A percentile compares a stretch with the other conserved stretches of the same genome.
Conservation (phyloP, 2,797 vertebrate genomes). For the Acropternis orthonyx region DNA sequence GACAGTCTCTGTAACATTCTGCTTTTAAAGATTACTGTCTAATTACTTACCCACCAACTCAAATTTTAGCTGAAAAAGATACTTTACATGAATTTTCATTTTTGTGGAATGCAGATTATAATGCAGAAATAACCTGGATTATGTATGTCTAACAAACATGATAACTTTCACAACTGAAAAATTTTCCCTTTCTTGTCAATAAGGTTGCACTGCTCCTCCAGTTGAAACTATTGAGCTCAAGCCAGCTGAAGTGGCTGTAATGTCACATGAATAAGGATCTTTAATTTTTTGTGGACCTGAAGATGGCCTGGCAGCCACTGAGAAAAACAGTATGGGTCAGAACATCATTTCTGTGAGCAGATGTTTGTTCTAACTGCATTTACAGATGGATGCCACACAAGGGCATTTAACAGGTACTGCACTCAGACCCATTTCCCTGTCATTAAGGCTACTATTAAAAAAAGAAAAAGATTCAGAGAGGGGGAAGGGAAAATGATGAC, state of each 20-base stretch:
- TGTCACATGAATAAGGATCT: not conserved
- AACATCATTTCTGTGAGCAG: slow-evolving; percentile 22
- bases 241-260: slow-evolving; percentile 1
- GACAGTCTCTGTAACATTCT: not conserved
- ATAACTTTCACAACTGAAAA: not conserved
- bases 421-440: not conserved
- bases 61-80: not conserved
- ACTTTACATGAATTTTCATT: not conserved
- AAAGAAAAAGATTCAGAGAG: not conserved
- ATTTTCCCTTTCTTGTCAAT: not conserved
- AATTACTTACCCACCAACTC: not conserved
- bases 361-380: slow-evolving; percentile 40
- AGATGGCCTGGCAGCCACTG: not conserved
- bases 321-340: not conserved
- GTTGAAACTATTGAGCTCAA: not conserved
- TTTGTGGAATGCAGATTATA: not conserved
- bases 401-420: not conserved
- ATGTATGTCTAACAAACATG: rapidly evolving
- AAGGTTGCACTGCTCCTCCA: not conserved
- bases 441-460: not conserved
- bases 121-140: not conserved
- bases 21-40: not conserved
- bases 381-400: slow-evolving; percentile 17
- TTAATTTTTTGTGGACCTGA: not conserved
- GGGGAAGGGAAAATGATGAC: not conserved